Evolutionary conservation across 2,797 vertebrate species (phyloP).

Genomic region (Leuciscus waleckii): DNA sequence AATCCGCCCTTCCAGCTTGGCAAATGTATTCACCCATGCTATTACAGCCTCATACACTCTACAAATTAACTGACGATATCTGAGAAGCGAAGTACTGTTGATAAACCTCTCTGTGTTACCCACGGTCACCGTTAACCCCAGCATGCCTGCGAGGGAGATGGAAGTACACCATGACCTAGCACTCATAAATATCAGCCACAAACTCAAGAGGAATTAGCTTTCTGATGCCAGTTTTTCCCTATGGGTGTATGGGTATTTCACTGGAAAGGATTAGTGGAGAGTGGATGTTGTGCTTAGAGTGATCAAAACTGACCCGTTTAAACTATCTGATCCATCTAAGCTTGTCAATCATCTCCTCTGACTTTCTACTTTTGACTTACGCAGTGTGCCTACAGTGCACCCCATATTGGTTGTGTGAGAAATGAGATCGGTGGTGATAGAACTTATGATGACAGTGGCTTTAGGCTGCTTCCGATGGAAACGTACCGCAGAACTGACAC

Average conservation of each 20-base stretch:
- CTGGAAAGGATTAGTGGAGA: slow-evolving; percentile 38
- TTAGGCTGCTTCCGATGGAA: slow-evolving; percentile 32
- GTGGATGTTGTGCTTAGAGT: slow-evolving; percentile 11
- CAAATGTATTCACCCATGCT: slow-evolving; percentile 20
- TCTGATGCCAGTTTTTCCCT: slow-evolving; percentile 44
- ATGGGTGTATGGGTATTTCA: slow-evolving; percentile 31
- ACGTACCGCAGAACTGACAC: slow-evolving; percentile 41
- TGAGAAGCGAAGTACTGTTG: slow-evolving; percentile 9
- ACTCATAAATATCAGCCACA: slow-evolving; percentile 48
- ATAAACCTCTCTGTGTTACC: slow-evolving; percentile 28
- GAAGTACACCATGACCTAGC: slow-evolving; percentile 45
- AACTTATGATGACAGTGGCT: slow-evolving; percentile 38
- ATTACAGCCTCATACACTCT: slow-evolving; percentile 5
- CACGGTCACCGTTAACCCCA: background rate
- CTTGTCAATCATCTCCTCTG: slow-evolving; percentile 31
- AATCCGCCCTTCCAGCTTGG: slow-evolving; percentile 15
- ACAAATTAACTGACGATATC: slow-evolving; percentile 28
- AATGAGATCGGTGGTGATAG: slow-evolving; percentile 35
- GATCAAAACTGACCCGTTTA: slow-evolving; percentile 49
- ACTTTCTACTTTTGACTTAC: slow-evolving; percentile 29
- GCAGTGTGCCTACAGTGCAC: slow-evolving; percentile 6
- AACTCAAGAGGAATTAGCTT: slow-evolving; percentile 46
- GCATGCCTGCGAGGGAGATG: slow-evolving; percentile 29
- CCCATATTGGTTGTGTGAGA: background rate
- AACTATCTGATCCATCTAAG: slow-evolving; percentile 28